phyloP scores from a whole-genome alignment of 2,113 vertebrate genomes.

The Bettongia penicillata region DNA sequence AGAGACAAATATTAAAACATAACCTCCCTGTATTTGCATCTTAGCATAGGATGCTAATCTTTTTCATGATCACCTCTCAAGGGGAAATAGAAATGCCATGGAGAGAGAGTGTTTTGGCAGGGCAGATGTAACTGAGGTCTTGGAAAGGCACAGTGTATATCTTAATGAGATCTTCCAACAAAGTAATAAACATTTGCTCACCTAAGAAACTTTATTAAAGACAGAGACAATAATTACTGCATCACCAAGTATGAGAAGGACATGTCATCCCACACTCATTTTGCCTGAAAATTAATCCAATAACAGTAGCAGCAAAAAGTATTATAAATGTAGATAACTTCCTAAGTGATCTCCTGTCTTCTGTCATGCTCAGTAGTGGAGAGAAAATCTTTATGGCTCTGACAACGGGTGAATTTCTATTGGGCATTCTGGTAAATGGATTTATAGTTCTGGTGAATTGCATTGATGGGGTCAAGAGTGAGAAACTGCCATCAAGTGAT shows the following conservation, averaged over 20 bases:
- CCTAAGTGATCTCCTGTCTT: not conserved
- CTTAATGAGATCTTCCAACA: not conserved
- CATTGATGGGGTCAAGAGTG: not conserved
- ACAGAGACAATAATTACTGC: not conserved
- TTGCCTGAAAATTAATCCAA: not conserved
- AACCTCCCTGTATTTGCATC: constrained; percentile 46
- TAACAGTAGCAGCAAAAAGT: constrained; percentile 7
- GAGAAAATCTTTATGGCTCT: not conserved
- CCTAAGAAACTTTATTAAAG: not conserved
- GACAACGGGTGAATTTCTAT: not conserved
- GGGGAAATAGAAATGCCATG: not conserved
- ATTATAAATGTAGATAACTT: not conserved
- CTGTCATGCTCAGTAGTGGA: not conserved
- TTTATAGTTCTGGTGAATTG: not conserved
- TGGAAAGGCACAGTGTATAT: too few species aligned
- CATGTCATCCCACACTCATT: not conserved
- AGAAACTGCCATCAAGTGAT: not conserved
- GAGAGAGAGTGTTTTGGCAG: too few species aligned
- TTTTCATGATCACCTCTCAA: not conserved
- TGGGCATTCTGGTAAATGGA: constrained; percentile 6
- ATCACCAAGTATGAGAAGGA: not conserved
- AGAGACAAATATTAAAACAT: constrained; percentile 22
- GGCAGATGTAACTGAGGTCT: too few species aligned
- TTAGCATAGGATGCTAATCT: not conserved
- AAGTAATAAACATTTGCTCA: not conserved